Base-by-base conservation (phyloP, 2,888 invertebrate species). In the Oeneis ivallda region DNA sequence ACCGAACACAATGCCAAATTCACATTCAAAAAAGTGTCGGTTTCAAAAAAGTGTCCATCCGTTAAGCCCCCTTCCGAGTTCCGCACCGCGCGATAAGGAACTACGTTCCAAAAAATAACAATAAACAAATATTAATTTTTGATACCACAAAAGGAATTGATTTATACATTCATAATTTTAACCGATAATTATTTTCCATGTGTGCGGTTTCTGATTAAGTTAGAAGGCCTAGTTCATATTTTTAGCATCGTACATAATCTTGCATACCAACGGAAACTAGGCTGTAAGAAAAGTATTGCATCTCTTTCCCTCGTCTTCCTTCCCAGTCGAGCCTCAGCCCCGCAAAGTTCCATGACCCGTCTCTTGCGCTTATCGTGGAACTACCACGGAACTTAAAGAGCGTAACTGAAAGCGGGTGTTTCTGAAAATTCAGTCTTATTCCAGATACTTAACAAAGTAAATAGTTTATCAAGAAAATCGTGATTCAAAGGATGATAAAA, bases 301-400 rank as follows among this genome's bases (percentile, higher is more conserved):
- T 76, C 75, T 73, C 73, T 74, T 71, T 74, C 74, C 49, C 72
- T 70, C 71, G 41, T 71, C 67, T 71, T 70, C 60, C 76, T 70
- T 62, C 53, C 53, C 74, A 71, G 77, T 72, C 72, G 70, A 75
- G 72, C 76, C 76, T 71, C 75, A 81, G 81, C 77, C 82, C 83
- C 83, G 79, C 82, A 82, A 83, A 86, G 89, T 88, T 89, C 88
- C 74, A 81, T 88, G 89, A 89, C 87, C 89, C 84, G 82, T 79
- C 86, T 85, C 84, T 76, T 81, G 83, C 84, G 87, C 87, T 89
- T 89, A 89, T 89, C 89, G 87, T 79, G 72, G 71, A 71, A 69
- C 71, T 68, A 72, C 75, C 74, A 76, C 62, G 73, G 70, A 70
- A 74, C 68, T 74, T 72, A 78, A 84, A 84, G 71, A 81, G 70